Percentiles rank a stretch among this genome's conserved stretches.
These are phyloP conservation scores for Triplophysa tibetana DNA, from an alignment of 2,113 vertebrate species.

Conservation along the genomic window DNA sequence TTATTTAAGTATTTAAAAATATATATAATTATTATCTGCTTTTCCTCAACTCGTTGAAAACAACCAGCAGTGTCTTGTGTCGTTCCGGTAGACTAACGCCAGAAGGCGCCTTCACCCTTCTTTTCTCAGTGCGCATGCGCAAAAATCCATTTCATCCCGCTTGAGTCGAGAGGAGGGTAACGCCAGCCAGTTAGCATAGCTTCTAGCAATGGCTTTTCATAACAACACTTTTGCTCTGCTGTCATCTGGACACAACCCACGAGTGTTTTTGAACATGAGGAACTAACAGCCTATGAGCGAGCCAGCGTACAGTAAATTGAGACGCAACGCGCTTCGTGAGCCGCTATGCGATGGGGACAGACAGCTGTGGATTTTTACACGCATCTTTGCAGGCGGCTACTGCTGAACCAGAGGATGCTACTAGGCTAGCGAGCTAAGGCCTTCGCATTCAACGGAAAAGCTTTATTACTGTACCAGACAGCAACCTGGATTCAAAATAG, in stretches of 20 bases:
- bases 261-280: constrained; percentile 19
- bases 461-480: not conserved
- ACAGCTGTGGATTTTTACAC: constrained; percentile 55
- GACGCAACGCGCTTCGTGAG: not conserved
- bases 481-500: constrained; percentile 7
- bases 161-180: constrained; percentile 75
- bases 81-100: not conserved
- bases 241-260: constrained; percentile 19
- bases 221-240: constrained; percentile 67
- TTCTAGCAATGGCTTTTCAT: constrained; percentile 67
- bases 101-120: not conserved
- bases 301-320: not conserved
- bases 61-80: not conserved
- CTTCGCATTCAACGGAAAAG: constrained; percentile 27
- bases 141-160: constrained; percentile 61
- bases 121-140: constrained; percentile 66
- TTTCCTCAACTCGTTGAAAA: not conserved
- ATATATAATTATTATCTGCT: not conserved
- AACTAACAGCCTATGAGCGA: not conserved
- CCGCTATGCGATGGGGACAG: constrained; percentile 32
- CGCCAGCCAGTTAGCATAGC: constrained; percentile 64
- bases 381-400: constrained; percentile 62
- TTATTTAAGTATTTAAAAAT: not conserved
- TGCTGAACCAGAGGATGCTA: constrained; percentile 72
- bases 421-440: constrained; percentile 66